Conservation (phyloP, 2,113 vertebrate species). For the Labeo catla region DNA sequence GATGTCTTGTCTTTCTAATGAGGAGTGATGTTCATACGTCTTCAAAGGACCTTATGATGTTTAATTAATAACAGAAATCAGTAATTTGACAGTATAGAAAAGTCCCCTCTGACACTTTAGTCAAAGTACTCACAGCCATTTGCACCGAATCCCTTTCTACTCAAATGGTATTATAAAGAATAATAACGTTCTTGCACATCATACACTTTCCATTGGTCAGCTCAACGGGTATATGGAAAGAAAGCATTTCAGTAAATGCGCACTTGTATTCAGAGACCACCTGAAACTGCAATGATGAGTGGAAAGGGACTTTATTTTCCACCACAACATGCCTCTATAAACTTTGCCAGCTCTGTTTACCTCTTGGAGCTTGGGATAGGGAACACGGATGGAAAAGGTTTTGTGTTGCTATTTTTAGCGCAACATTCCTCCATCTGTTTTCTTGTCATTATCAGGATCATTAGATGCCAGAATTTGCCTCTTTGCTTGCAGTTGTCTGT, state of each 20-base stretch:
- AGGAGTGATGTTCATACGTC: slow-evolving; percentile 68
- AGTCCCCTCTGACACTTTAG: slow-evolving; percentile 56
- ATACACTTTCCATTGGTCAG: neutral
- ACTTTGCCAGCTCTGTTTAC: slow-evolving; percentile 68
- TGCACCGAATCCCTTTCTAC: neutral
- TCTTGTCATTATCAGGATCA: slow-evolving; percentile 66
- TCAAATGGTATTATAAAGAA: slow-evolving; percentile 44
- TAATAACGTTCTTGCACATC: no score
- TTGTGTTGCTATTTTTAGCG: slow-evolving; percentile 25
- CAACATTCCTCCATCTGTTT: slow-evolving; percentile 59
- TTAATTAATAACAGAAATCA: slow-evolving; percentile 79
- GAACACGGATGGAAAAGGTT: slow-evolving; percentile 44
- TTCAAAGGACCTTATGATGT: slow-evolving; percentile 74
- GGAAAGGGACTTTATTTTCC: neutral
- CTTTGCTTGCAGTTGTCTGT: slow-evolving; percentile 43
- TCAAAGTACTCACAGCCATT: neutral
- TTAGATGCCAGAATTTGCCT: slow-evolving; percentile 61
- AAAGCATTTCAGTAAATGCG: neutral
- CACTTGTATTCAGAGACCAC: neutral
- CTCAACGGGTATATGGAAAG: neutral
- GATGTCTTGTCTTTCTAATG: slow-evolving; percentile 68
- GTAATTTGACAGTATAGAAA: slow-evolving; percentile 71
- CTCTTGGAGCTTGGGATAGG: slow-evolving; percentile 54
- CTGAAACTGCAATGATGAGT: neutral
- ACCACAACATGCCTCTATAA: slow-evolving; percentile 50